Evolutionary conservation across 2,888 invertebrate species (phyloP).

Genomic region (Isotomurus palustris): DNA sequence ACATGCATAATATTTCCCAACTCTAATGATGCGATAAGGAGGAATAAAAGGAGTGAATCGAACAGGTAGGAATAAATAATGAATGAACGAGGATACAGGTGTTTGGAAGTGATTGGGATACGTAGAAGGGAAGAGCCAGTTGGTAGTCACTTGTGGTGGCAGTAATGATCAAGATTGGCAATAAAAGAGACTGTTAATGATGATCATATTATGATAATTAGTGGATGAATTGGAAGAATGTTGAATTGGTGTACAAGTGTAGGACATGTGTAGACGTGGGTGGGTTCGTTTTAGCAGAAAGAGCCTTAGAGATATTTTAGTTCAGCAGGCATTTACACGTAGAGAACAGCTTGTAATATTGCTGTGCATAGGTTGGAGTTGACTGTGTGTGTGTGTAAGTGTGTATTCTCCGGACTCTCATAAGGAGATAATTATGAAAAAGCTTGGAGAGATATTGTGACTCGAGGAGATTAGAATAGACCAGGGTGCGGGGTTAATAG

Average conservation of each 20-base stretch:
- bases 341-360: too few species aligned
- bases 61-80: too few species aligned
- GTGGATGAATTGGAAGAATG: slow-evolving; percentile 14
- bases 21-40: too few species aligned
- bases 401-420: too few species aligned
- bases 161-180: slow-evolving; percentile 9
- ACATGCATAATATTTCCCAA: too few species aligned
- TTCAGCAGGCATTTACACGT: too few species aligned
- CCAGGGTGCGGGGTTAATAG: slow-evolving; percentile 45
- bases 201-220: slow-evolving; percentile 16
- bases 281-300: slow-evolving; percentile 30
- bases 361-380: too few species aligned
- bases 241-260: slow-evolving; percentile 34
- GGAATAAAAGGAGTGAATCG: too few species aligned
- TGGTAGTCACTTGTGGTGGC: not conserved
- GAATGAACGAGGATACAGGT: not conserved
- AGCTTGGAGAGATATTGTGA: too few species aligned
- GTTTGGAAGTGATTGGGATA: not conserved
- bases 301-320: too few species aligned
- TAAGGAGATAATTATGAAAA: slow-evolving; percentile 11
- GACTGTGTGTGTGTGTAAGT: too few species aligned
- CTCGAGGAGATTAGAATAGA: slow-evolving; percentile 16
- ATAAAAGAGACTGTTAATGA: slow-evolving; percentile 16
- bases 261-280: slow-evolving; percentile 38
- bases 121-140: not conserved